phyloP scores from a whole-genome alignment of 2,888 invertebrate species.

The Cephus sareptanus region DNA sequence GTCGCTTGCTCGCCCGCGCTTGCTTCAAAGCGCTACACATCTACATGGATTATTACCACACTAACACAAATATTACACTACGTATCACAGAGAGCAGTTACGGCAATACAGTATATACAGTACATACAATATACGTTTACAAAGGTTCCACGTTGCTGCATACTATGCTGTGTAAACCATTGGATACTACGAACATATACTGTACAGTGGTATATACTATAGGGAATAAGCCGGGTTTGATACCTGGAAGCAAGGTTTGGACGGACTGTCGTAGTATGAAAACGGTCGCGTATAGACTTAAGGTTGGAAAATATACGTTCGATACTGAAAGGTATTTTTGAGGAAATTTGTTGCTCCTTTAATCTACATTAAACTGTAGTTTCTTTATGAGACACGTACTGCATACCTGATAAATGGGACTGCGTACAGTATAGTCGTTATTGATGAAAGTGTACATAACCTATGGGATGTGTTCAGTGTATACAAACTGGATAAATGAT shows the following conservation, averaged over 20 bases:
- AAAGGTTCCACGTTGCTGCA: neutral
- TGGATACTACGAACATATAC: neutral
- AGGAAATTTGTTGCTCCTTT: neutral
- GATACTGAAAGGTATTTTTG: neutral
- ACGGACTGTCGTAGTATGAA: too few species aligned
- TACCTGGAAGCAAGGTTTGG: neutral
- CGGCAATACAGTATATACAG: neutral
- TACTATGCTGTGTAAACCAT: neutral
- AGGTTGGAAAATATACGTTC: neutral
- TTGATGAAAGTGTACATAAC: neutral
- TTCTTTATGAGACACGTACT: neutral
- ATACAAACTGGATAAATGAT: neutral
- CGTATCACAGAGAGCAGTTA: neutral
- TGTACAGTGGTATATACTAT: neutral
- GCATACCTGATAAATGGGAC: neutral
- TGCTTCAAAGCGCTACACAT: conserved; percentile 17
- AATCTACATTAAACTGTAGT: neutral
- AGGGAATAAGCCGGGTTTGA: neutral
- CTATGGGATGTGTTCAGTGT: neutral
- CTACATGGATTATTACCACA: neutral
- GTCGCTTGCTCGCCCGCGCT: conserved; percentile 35
- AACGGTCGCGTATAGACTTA: neutral
- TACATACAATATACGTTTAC: neutral
- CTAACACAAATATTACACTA: neutral
- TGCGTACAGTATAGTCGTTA: neutral